Evolutionary conservation across 2,888 invertebrate genomes (phyloP).

Genomic region (Clitarchus hookeri): DNA sequence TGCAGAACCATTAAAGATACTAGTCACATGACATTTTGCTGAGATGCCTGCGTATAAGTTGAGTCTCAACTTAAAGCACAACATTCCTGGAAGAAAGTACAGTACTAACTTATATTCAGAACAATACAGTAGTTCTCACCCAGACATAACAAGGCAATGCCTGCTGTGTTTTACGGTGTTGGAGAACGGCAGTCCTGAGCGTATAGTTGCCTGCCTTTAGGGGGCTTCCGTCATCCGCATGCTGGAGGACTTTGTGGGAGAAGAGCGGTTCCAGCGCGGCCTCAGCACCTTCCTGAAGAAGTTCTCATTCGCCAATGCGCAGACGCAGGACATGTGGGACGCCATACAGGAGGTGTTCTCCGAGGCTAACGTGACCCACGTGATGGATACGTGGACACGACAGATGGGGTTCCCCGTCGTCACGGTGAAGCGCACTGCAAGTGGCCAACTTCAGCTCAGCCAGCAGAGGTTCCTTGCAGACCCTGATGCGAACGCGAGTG

Average conservation of each 20-base stretch:
- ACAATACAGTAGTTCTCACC: too few species aligned
- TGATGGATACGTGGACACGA: conserved; percentile 88
- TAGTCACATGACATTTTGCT: too few species aligned
- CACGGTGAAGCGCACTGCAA: conserved; percentile 56
- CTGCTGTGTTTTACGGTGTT: background rate
- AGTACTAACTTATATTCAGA: too few species aligned
- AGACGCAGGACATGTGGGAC: conserved; percentile 76
- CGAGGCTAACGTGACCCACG: conserved; percentile 60
- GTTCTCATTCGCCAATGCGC: conserved; percentile 73
- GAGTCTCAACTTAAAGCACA: too few species aligned
- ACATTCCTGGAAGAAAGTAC: too few species aligned
- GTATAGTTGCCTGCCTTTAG: conserved; percentile 54
- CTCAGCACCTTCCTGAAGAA: conserved; percentile 75
- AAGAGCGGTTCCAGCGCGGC: conserved; percentile 70
- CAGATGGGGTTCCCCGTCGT: conserved; percentile 89
- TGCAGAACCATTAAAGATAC: too few species aligned
- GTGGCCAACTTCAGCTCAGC: conserved; percentile 59
- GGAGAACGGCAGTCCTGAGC: background rate
- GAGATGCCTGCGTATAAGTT: too few species aligned
- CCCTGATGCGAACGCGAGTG: conserved; percentile 56
- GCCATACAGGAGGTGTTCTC: conserved; percentile 65
- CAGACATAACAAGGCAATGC: too few species aligned
- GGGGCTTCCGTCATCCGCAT: conserved; percentile 88
- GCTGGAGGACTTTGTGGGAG: conserved; percentile 80
- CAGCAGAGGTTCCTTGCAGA: conserved; percentile 79